A percentile compares a stretch with the other conserved stretches of the same genome.
These are phyloP conservation scores for Enteromius radiatus DNA, from an alignment of 2,797 vertebrate genomes.

Conservation along the genomic window DNA sequence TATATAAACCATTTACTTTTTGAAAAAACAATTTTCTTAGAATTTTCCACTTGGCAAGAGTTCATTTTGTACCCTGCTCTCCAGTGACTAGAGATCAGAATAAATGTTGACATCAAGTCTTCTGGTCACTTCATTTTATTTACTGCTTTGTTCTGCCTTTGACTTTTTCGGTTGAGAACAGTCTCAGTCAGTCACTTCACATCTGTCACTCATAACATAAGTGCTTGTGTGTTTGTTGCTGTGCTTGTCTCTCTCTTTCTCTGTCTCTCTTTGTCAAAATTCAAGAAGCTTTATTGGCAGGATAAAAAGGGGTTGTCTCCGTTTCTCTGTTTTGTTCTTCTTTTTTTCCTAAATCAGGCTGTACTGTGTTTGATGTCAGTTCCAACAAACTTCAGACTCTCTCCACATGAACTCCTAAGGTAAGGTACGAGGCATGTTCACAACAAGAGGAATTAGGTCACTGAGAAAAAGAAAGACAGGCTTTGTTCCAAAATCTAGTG, in stretches of 20 bases:
- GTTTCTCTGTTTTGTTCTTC: slow-evolving; percentile 22
- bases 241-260: slow-evolving; percentile 26
- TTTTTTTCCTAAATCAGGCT: slow-evolving; percentile 30
- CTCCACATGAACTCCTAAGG: slow-evolving; percentile 46
- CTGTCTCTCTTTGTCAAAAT: slow-evolving; percentile 36
- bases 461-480: slow-evolving; percentile 27
- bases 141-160: slow-evolving; percentile 3
- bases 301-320: slow-evolving; percentile 29
- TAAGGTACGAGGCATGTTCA: slow-evolving; percentile 30
- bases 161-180: slow-evolving; percentile 15
- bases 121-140: slow-evolving; percentile 31
- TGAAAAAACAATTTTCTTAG: background rate
- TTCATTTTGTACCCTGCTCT: background rate
- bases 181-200: slow-evolving; percentile 25
- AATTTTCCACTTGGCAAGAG: background rate
- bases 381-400: slow-evolving; percentile 65
- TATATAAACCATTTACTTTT: background rate
- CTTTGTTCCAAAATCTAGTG: slow-evolving; percentile 27
- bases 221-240: slow-evolving; percentile 11
- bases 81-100: background rate
- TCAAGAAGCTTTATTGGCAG: slow-evolving; percentile 37
- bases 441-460: slow-evolving; percentile 49
- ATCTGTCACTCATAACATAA: slow-evolving; percentile 39
- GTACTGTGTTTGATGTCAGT: slow-evolving; percentile 69
- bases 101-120: slow-evolving; percentile 16